A percentile compares a stretch with the other conserved stretches of the same genome.
Conservation (phyloP, 2,888 invertebrate genomes). For the Mythimna ferrago region DNA sequence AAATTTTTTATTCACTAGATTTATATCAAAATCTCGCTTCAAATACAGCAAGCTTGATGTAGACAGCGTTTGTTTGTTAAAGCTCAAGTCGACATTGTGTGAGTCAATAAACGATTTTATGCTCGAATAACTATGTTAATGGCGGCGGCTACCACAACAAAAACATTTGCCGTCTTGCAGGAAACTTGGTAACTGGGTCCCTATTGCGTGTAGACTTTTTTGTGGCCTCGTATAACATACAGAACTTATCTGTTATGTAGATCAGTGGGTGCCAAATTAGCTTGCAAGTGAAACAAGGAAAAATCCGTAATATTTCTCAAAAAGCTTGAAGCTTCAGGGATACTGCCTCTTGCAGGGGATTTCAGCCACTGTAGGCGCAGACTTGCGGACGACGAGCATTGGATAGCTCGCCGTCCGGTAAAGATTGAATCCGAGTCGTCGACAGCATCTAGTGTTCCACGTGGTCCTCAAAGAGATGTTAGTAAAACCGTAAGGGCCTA, state of each 20-base stretch:
- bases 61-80: conserved; percentile 66
- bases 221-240: conserved; percentile 23
- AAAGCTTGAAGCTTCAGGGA: too few relatives aligned
- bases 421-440: not conserved
- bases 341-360: too few relatives aligned
- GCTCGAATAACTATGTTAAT: conserved; percentile 86
- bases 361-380: not conserved
- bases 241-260: conserved; percentile 35
- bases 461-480: not conserved
- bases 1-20: conserved; percentile 28
- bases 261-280: conserved; percentile 5
- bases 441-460: too few relatives aligned
- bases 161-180: conserved; percentile 74
- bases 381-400: not conserved
- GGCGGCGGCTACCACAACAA: conserved; percentile 75
- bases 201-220: conserved; percentile 49
- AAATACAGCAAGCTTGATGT: conserved; percentile 46
- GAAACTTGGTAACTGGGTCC: conserved; percentile 61
- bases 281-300: not conserved
- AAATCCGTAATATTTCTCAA: not conserved
- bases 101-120: conserved; percentile 84
- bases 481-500: not conserved
- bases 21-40: conserved; percentile 55
- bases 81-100: conserved; percentile 69
- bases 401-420: not conserved